phyloP scores from a whole-genome alignment of 2,888 invertebrate species.

The Hirtodrosophila confusa region DNA sequence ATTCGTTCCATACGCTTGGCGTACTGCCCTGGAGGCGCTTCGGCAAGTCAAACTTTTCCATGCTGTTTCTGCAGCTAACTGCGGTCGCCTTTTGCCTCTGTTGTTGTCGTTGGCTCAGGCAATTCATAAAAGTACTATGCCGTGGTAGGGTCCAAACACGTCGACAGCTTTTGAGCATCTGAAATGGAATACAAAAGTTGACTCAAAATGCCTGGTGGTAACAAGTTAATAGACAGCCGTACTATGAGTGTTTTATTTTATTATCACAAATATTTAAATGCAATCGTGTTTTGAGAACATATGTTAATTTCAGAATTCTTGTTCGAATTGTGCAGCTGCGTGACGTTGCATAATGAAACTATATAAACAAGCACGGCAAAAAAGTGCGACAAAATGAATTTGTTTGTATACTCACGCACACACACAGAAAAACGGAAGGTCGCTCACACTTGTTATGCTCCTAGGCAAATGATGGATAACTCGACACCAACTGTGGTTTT shows the following conservation, averaged over 20 bases:
- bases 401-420: conserved; percentile 46
- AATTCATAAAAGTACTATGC: conserved; percentile 4
- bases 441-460: conserved; percentile 1
- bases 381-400: conserved; percentile 36
- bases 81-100: conserved; percentile 7
- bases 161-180: conserved; percentile 70
- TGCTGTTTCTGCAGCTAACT: conserved; percentile 26
- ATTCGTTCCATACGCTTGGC: conserved; percentile 90
- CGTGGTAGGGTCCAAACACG: conserved; percentile 27
- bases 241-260: conserved; percentile 14
- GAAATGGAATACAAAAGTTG: conserved; percentile 14
- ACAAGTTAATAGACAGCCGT: conserved; percentile 6
- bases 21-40: conserved; percentile 83
- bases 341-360: conserved; percentile 71
- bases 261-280: conserved; percentile 47
- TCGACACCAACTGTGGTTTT: not conserved
- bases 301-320: conserved; percentile 5
- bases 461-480: not conserved
- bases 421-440: conserved; percentile 6
- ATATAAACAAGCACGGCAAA: conserved; percentile 12
- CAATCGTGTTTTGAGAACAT: conserved; percentile 15
- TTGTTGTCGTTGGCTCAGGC: not conserved
- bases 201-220: conserved; percentile 24
- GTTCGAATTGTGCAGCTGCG: conserved; percentile 21
- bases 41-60: conserved; percentile 83